Base-by-base conservation (phyloP, 2,888 invertebrate species). In the Phrixothrix hirtus region DNA sequence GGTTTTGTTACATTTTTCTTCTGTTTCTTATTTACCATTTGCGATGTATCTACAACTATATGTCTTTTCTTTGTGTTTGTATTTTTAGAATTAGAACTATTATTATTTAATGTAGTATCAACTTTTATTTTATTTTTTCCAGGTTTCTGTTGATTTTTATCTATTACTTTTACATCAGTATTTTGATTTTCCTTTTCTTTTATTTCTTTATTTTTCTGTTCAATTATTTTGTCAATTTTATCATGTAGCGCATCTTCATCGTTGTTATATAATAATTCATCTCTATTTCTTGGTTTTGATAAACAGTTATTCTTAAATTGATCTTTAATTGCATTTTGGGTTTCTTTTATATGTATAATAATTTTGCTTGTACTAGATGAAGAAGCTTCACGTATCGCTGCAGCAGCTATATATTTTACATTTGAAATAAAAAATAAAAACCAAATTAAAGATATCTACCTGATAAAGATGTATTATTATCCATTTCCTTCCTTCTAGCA, bases 331-430 rank as follows among this genome's bases (percentile, higher is more conserved):
- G n/a, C n/a, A n/a, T n/a, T n/a, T n/a, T n/a, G n/a, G n/a, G n/a
- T n/a, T n/a, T n/a, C n/a, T n/a, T n/a, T n/a, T n/a, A n/a, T n/a
- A n/a, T n/a, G n/a, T n/a, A n/a, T n/a, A n/a, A n/a, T n/a, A n/a
- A n/a, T n/a, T n/a, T n/a, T n/a, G n/a, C n/a, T n/a, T n/a, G n/a
- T n/a, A n/a, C n/a, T n/a, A 12, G 58, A 51, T 15, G 59, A 42
- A 1, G 69, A 69, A 4, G 76, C 74, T 47, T 76, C 75, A 58
- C 79, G 65, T 30, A 79, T 81, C 9, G 81, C 81, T 37, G 81
- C 80, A 26, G 83, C 81, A 53, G 78, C 66, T 71, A 61, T 50
- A 36, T 10, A 29, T 5, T 3, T 32, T 32, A 32, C 13, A 14
- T 21, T 10, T 11, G 1, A 10, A 21, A 21, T 21, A 21, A 9